These are phyloP conservation scores for Rhagoletis pomonella DNA, from an alignment of 1,140 invertebrate species.

Conservation along the genomic window DNA sequence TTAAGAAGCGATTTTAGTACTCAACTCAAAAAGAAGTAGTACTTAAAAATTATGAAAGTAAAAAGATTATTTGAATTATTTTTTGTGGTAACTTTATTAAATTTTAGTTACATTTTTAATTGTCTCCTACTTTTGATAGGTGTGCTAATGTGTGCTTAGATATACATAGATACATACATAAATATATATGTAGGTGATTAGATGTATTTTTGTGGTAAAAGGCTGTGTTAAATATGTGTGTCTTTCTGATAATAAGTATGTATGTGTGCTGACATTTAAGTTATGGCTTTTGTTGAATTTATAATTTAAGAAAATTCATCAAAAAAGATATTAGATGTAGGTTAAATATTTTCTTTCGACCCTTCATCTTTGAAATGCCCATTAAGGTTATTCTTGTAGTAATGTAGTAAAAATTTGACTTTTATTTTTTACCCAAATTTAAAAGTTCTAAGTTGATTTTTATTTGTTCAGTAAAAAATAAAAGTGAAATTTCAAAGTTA, in stretches of 20 bases:
- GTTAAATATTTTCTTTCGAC: not conserved
- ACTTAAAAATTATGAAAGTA: not conserved
- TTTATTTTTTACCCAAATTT: too few species aligned
- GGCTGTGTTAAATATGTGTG: not conserved
- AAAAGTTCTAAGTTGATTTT: too few species aligned
- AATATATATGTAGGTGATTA: not conserved
- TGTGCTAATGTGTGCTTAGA: not conserved
- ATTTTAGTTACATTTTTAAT: not conserved
- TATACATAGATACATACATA: not conserved
- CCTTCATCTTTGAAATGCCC: too few species aligned
- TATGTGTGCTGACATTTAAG: not conserved
- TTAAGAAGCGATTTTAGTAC: constrained; percentile 35
- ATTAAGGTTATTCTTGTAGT: too few species aligned
- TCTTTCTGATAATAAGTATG: not conserved
- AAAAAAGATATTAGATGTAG: not conserved
- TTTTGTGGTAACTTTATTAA: not conserved
- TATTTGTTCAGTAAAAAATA: too few species aligned
- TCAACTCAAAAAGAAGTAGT: constrained; percentile 2
- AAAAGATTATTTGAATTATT: not conserved
- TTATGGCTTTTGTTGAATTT: not conserved
- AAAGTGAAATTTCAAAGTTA: too few species aligned
- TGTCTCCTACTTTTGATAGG: not conserved
- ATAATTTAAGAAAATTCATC: not conserved
- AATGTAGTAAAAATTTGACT: too few species aligned
- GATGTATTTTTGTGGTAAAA: not conserved